Evolutionary conservation across 92 coral and sea anemone species (phyloP), one percentile per base, ranked within the genome.

Genomic region (Zoanthus sansibaricus): DNA sequence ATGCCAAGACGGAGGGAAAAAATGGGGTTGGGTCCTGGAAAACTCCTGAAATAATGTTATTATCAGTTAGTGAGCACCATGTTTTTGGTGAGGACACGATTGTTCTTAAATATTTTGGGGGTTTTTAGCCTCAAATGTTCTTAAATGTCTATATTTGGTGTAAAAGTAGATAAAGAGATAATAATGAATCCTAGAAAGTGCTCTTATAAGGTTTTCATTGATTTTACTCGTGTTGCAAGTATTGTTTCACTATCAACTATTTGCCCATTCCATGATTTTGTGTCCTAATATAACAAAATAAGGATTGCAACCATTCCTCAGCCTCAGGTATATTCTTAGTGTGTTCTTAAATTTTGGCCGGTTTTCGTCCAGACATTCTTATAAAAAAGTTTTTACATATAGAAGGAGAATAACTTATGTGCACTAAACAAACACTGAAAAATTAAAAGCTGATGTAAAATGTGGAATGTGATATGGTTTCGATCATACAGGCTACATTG

Each of bases 131-230:
- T 56, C 64, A 56, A 56, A 56, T 56, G 64, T 56, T 56, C 3
- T 56, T 56, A 56, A 56, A 56, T 56, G 64, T 56, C 8, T 47
- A 47, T 56, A 56, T 56, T 56, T 56, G 64, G 13, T 56, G 64
- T 56, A 56, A 56, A 56, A 56, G 64, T 56, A 56, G 64, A 56
- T 56, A 56, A 56, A 56, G 64, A 56, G 64, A 56, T 56, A 56
- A 56, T 56, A 56, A 56, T 56, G 64, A 56, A 16, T 56, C 64
- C 64, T 56, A 56, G 64, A 56, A 56, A 56, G 13, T 56, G 64
- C 64, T 56, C 64, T 56, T 56, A 16, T 56, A 56, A 56, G 64
- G 13, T 56, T 56, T 56, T 56, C 64, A 56, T 56, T 56, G 64
- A 56, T 56, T 56, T 56, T 56, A 56, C 64, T 56, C 13, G 64